Conservation (phyloP, 2,888 invertebrate species). For the Mantis religiosa region DNA sequence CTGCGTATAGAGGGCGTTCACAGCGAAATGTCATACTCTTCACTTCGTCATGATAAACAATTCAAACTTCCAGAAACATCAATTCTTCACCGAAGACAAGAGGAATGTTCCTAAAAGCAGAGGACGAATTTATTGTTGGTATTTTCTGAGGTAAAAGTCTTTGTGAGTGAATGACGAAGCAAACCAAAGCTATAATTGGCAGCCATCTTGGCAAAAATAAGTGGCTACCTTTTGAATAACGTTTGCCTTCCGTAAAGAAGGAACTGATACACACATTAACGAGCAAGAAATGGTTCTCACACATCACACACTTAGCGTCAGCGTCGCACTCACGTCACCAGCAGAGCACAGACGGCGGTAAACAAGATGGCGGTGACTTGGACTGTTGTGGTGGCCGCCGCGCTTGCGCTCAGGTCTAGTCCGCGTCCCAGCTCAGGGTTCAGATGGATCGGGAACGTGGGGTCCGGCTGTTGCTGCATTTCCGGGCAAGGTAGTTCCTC, state of each 20-base stretch:
- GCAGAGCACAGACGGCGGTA: neutral
- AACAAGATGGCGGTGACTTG: neutral
- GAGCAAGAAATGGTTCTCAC: neutral
- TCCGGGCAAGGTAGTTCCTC: slow-evolving; percentile 58
- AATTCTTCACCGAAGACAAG: neutral
- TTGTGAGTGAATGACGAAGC: neutral
- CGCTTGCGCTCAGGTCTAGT: slow-evolving; percentile 2
- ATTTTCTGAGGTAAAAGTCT: neutral
- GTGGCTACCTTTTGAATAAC: neutral
- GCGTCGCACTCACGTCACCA: slow-evolving; percentile 2
- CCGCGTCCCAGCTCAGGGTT: slow-evolving; percentile 18
- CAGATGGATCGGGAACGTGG: neutral
- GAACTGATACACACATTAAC: neutral
- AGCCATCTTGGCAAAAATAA: neutral
- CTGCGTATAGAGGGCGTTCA: neutral
- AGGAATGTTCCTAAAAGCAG: neutral
- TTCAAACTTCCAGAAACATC: neutral
- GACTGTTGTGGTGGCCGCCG: neutral
- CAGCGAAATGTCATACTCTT: neutral
- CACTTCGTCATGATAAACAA: neutral
- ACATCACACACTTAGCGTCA: neutral
- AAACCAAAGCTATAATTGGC: neutral
- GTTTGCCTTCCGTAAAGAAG: neutral
- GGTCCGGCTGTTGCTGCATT: slow-evolving; percentile 10
- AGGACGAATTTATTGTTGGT: neutral